phyloP scores from a whole-genome alignment of 2,113 vertebrate genomes.

The Phaethon lepturus region DNA sequence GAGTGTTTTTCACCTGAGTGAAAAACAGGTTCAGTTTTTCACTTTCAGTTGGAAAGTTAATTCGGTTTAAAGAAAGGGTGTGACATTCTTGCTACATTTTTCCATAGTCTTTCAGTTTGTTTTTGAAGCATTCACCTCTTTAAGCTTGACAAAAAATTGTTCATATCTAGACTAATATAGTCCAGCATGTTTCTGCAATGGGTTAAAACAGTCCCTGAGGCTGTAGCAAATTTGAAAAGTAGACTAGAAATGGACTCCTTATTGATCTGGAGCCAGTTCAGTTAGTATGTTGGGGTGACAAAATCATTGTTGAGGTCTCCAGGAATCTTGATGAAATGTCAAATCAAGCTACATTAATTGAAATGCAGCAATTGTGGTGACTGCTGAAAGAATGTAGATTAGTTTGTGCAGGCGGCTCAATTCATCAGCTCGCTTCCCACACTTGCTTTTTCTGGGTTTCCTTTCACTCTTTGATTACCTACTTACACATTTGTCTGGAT shows the following conservation, averaged over 20 bases:
- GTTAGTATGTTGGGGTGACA: background rate
- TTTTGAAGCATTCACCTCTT: background rate
- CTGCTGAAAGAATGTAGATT: constrained; percentile 20
- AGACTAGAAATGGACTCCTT: constrained; percentile 11
- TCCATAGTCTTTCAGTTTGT: background rate
- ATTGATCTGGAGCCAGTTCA: constrained; percentile 17
- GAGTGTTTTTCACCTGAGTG: background rate
- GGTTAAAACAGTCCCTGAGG: background rate
- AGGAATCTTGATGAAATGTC: constrained; percentile 21
- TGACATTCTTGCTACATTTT: background rate
- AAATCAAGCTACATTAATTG: background rate
- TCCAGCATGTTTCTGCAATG: background rate
- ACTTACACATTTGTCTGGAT: background rate
- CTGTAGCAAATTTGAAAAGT: background rate
- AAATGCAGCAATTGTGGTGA: background rate
- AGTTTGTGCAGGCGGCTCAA: background rate
- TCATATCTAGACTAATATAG: background rate
- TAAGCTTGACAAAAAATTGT: background rate
- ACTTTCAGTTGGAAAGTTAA: background rate
- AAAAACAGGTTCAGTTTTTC: no score
- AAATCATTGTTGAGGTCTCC: background rate
- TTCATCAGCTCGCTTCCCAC: background rate
- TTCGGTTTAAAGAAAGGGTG: background rate
- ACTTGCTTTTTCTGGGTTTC: background rate
- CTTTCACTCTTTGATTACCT: background rate